Evolutionary conservation across 2,888 invertebrate species (phyloP), one percentile per base, ranked within the genome.

Genomic region (Polylopha cassiicola): DNA sequence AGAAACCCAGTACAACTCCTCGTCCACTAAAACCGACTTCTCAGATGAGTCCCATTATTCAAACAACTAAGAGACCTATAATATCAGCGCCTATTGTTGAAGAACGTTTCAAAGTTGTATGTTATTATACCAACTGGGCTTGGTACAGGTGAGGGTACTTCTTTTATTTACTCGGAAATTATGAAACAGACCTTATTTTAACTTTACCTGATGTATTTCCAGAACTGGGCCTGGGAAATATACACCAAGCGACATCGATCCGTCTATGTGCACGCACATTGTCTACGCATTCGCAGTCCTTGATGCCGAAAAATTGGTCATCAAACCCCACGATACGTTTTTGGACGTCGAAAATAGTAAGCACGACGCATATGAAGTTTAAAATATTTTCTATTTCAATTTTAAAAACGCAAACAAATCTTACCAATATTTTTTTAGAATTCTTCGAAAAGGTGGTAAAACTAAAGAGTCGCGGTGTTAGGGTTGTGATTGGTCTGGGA

Each of bases 51-150:
- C 52, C 59, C 26, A 50, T 59, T 1, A 50, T 55, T 8, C 60
- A 63, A 3, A 68, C 69, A 3, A 68, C 75, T 1, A 65, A 60
- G 20, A 68, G 49, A 53, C 71, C 71, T 11, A 21, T 23, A 4
- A 38, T 61, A 7, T 48, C 65, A 14, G 41, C 51, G 11, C 56
- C 48, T 36, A 54, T 65, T 30, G 60, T 62, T 37, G 71, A 75
- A 44, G 78, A 79, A 47, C 63, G 67, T 39, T 95, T 88, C 59
- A 95, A 95, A 81, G 91, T 95, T 0, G 91, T 96, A 3, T 96
- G 96, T 60, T 96, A 96, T 65, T 96, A 95, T 68, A 95, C 95
- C 0, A 96, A 96, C 64, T 97, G 96, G 96, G 95, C 96, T 14
- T 96, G 95, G 95, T 96, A 96, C 73, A 86, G 86, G 86, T 86